phyloP scores from a whole-genome alignment of 2,888 invertebrate genomes.

The Hydriomena furcata region DNA sequence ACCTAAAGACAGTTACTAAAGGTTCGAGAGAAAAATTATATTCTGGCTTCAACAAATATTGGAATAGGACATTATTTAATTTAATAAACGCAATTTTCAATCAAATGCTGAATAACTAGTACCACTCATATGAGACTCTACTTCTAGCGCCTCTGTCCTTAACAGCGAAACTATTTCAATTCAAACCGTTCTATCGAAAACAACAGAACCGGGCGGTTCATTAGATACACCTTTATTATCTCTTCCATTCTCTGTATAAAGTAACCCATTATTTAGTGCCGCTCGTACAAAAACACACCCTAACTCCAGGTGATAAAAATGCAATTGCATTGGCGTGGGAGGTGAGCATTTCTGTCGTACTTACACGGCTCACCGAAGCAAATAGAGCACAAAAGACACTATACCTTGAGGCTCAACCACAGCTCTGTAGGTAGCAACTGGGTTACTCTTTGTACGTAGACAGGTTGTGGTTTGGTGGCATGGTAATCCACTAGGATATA shows the following conservation, averaged over 20 bases:
- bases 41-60: too few species aligned
- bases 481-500: too few species aligned
- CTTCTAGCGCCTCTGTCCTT: neutral
- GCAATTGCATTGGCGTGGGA: conserved; percentile 10
- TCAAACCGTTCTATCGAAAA: conserved; percentile 10
- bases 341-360: conserved; percentile 14
- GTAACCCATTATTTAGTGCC: conserved; percentile 12
- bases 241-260: conserved; percentile 15
- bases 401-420: conserved; percentile 22
- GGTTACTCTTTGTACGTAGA: conserved; percentile 1
- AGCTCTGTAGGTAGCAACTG: conserved; percentile 7
- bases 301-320: conserved; percentile 5
- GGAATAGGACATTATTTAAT: too few species aligned
- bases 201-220: conserved; percentile 14
- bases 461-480: neutral
- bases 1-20: too few species aligned
- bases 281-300: conserved; percentile 1
- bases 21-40: too few species aligned
- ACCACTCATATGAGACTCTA: too few species aligned
- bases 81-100: too few species aligned
- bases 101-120: too few species aligned
- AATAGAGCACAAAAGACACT: conserved; percentile 34
- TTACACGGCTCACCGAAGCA: conserved; percentile 32
- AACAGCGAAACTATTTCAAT: conserved; percentile 1
- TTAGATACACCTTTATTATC: conserved; percentile 19